Conservation (phyloP, 2,797 vertebrate genomes). For the Neosilurus mollespiculum region DNA sequence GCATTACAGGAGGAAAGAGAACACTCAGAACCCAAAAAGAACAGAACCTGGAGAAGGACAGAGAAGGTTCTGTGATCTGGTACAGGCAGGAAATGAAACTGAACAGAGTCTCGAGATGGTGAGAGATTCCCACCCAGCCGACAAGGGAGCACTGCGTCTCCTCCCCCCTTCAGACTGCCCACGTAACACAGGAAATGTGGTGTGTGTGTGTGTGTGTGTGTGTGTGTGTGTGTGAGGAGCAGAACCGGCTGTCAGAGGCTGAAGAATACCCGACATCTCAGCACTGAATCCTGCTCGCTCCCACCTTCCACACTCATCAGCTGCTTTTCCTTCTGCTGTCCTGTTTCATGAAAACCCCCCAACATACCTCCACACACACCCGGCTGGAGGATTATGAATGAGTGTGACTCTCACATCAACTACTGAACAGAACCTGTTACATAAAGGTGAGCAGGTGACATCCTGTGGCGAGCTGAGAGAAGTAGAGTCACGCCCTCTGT, state of each 20-base stretch:
- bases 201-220: constrained; percentile 13
- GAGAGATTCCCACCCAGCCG: not conserved
- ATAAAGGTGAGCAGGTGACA: no score
- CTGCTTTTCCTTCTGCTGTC: constrained; percentile 9
- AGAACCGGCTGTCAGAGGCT: constrained; percentile 35
- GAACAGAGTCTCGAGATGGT: not conserved
- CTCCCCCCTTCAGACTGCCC: constrained; percentile 15
- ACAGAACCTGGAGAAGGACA: no score
- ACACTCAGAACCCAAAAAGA: no score
- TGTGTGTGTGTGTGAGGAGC: constrained; percentile 4
- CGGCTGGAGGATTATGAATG: not conserved
- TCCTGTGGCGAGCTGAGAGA: no score
- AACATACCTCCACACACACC: no score
- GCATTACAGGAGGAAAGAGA: no score
- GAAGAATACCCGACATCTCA: constrained; percentile 46
- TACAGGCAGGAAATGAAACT: not conserved
- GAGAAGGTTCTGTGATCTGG: not conserved
- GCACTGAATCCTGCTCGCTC: not conserved
- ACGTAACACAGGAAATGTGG: constrained; percentile 38
- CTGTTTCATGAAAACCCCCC: not conserved
- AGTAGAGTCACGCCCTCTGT: no score
- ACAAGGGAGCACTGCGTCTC: constrained; percentile 17
- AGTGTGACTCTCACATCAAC: not conserved
- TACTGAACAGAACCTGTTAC: no score
- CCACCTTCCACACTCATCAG: constrained; percentile 23